These are phyloP conservation scores for Tenthredo livida DNA, from an alignment of 2,888 invertebrate genomes.

Conservation along the genomic window DNA sequence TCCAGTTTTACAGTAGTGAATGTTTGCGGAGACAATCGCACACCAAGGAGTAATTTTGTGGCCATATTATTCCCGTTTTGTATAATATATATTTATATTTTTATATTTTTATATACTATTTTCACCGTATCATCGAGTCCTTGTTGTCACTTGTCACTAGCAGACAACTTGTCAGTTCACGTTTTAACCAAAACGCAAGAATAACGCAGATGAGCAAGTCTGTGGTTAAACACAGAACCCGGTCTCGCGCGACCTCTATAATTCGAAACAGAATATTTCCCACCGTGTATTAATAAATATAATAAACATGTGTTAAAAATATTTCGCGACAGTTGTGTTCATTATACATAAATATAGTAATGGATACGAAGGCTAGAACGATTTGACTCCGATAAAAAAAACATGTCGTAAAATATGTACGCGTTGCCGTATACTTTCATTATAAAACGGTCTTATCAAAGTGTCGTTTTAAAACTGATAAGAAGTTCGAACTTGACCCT, in stretches of 20 bases:
- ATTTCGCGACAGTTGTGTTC: neutral
- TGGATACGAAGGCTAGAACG: neutral
- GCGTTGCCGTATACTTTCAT: neutral
- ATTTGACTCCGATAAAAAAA: neutral
- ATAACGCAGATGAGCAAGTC: constrained; percentile 9
- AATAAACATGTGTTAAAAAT: neutral
- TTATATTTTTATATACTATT: neutral
- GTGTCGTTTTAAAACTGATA: constrained; percentile 19
- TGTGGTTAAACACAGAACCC: neutral
- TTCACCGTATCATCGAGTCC: neutral
- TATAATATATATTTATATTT: neutral
- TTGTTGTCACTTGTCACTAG: neutral
- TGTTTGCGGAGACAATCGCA: constrained; percentile 79
- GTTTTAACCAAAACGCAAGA: neutral
- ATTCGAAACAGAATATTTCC: neutral
- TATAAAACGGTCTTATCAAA: neutral
- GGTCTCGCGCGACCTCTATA: neutral
- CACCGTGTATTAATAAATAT: neutral
- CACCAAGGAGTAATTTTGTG: constrained; percentile 76
- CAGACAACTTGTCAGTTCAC: constrained; percentile 7
- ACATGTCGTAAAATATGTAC: neutral
- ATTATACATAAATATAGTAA: neutral
- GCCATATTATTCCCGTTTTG: constrained; percentile 59
- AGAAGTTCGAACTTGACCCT: constrained; percentile 48
- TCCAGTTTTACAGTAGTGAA: constrained; percentile 81